Evolutionary conservation across 1,140 invertebrate species (phyloP).

Genomic region (Nebria ingens): DNA sequence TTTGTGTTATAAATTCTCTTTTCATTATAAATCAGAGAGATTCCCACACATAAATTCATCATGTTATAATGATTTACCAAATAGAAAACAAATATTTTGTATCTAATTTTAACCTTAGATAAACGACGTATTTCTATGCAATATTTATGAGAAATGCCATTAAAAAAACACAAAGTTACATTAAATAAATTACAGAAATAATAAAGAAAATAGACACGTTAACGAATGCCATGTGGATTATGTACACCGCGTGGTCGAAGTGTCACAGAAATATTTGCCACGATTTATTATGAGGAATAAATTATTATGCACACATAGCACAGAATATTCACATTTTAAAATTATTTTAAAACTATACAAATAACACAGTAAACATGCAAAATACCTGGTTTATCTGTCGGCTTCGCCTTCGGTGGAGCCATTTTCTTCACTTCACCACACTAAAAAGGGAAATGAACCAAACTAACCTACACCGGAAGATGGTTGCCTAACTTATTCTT

Average conservation of each 20-base stretch:
- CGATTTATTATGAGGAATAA: constrained; percentile 15
- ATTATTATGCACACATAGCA: not conserved
- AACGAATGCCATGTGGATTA: not conserved
- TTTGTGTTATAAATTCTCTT: constrained; percentile 5
- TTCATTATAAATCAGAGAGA: constrained; percentile 20
- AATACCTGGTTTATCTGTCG: constrained; percentile 51
- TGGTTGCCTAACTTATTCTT: not conserved
- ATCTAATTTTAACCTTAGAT: not conserved
- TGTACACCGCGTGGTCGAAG: not conserved
- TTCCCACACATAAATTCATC: constrained; percentile 23
- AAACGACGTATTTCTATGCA: not conserved
- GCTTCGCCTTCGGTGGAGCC: constrained; percentile 52
- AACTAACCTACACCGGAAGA: not conserved
- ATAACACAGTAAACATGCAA: no score
- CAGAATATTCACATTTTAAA: not conserved
- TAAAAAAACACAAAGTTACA: not conserved
- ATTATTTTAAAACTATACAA: not conserved
- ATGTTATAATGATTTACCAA: constrained; percentile 14
- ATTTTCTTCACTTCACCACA: constrained; percentile 43
- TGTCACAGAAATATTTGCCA: constrained; percentile 1
- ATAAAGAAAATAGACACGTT: not conserved
- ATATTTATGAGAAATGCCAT: no score
- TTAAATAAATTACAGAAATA: not conserved
- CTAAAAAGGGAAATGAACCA: constrained; percentile 19
- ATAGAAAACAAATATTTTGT: constrained; percentile 1